These are phyloP conservation scores for Pachliopta kotzebuea DNA, from an alignment of 2,888 invertebrate species.

Conservation along the genomic window DNA sequence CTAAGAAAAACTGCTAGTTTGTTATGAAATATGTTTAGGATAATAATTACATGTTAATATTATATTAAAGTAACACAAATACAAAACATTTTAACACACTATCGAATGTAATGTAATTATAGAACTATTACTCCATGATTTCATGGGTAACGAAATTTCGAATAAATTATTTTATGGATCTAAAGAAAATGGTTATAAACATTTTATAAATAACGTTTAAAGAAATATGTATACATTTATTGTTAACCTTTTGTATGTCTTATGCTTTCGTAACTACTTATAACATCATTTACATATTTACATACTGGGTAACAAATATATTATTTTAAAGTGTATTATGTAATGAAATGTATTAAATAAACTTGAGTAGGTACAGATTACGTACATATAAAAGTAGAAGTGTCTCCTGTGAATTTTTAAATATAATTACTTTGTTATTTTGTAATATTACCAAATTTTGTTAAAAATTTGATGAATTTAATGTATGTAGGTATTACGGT, in stretches of 20 bases:
- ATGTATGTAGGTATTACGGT: conserved; percentile 1
- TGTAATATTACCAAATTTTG: not conserved
- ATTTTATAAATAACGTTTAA: conserved; percentile 7
- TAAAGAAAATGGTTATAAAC: conserved; percentile 11
- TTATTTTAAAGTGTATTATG: not conserved
- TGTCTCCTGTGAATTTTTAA: conserved; percentile 10
- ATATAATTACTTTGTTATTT: not conserved
- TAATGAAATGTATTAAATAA: conserved; percentile 1
- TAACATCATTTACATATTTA: conserved; percentile 26
- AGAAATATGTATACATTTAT: conserved; percentile 15
- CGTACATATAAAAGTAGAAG: conserved; percentile 8
- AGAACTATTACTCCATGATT: conserved; percentile 5
- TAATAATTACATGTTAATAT: conserved; percentile 10
- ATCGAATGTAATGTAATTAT: conserved; percentile 10
- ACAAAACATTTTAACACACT: conserved; percentile 11
- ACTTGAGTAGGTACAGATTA: conserved; percentile 19
- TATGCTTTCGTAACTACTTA: not conserved
- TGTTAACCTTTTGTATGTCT: not conserved
- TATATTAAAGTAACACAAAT: conserved; percentile 19
- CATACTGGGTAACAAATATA: conserved; percentile 3
- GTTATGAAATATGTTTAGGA: conserved; percentile 16
- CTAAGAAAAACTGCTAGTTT: conserved; percentile 18
- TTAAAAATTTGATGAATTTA: not conserved
- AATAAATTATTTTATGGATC: conserved; percentile 3
- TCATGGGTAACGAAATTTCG: conserved; percentile 4